Conservation (phyloP, 2,888 invertebrate genomes). For the Meiosimyza decipiens region DNA sequence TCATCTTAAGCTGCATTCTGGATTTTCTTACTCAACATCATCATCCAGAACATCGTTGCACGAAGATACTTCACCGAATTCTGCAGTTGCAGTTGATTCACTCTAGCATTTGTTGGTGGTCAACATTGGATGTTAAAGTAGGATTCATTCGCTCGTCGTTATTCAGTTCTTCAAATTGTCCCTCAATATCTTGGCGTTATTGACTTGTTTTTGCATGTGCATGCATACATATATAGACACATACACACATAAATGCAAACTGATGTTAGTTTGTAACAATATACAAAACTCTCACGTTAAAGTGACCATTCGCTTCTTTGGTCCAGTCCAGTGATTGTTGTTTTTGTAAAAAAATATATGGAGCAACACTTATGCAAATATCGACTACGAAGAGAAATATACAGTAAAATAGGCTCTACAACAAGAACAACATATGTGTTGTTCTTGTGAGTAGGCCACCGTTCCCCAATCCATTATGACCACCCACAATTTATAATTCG, state of each 20-base stretch:
- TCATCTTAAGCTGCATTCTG: background rate
- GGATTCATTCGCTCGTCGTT: conserved; percentile 33
- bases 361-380: conserved; percentile 27
- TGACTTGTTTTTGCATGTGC: conserved; percentile 41
- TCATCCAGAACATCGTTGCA: background rate
- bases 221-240: conserved; percentile 3
- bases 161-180: conserved; percentile 41
- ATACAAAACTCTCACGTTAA: conserved; percentile 9
- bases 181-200: conserved; percentile 43
- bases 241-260: conserved; percentile 13
- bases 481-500: no score
- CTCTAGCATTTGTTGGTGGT: conserved; percentile 43
- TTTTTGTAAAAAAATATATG: background rate
- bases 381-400: background rate
- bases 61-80: background rate
- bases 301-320: conserved; percentile 1
- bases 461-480: no score
- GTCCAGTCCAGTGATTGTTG: background rate
- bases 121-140: conserved; percentile 22
- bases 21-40: background rate
- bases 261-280: background rate
- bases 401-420: no score
- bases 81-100: conserved; percentile 39
- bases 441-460: no score
- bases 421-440: no score